Evolutionary conservation across 53 echinoderm and acorn worm species (phyloP), one percentile per base, ranked within the genome.

Genomic region (Holothuria scabra): DNA sequence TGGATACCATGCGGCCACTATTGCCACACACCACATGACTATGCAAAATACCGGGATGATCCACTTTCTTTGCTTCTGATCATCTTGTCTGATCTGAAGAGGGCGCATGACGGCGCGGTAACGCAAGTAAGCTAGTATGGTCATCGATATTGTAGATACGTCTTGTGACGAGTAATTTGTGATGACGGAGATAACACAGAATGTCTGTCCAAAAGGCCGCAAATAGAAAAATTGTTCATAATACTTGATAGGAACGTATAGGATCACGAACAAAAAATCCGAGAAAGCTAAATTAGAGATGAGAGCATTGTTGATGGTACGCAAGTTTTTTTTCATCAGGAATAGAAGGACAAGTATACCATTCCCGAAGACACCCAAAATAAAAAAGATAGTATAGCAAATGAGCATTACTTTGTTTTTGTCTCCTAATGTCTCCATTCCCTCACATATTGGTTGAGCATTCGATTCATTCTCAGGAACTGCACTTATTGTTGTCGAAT

Each of bases 81-180:
- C 41, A 10, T 41, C 41, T 10, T 37, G 44, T 69, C 69, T 69
- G 4, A 44, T 38, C 37, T 38, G 69, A 19, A 69, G 16, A 14
- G 69, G 69, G 20, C 69, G 16, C 21, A 69, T 44, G 37, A 69
- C 69, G 19, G 69, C 69, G 12, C 69, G 34, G 69, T 69, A 69
- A 37, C 69, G 26, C 6, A 25, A 69, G 69, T 69, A 69, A 12
- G 41, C 16, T n/a, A 69, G 35, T 30, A 41, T 41, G 44, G 69
- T 44, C 18, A 69, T 21, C 6, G 69, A 28, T 8, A 69, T n/a
- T n/a, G 69, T 18, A 9, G 69, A 69, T 18, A 69, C 69, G 44
- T 69, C 69, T 28, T 69, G 69, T n/a, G 69, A 69, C 21, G 69
- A 8, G 16, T 38, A 69, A 35, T 38, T 69, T 37, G 38, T 30